These are phyloP conservation scores for Buphagus erythrorhynchus DNA, from an alignment of 2,797 vertebrate species.

Conservation along the genomic window DNA sequence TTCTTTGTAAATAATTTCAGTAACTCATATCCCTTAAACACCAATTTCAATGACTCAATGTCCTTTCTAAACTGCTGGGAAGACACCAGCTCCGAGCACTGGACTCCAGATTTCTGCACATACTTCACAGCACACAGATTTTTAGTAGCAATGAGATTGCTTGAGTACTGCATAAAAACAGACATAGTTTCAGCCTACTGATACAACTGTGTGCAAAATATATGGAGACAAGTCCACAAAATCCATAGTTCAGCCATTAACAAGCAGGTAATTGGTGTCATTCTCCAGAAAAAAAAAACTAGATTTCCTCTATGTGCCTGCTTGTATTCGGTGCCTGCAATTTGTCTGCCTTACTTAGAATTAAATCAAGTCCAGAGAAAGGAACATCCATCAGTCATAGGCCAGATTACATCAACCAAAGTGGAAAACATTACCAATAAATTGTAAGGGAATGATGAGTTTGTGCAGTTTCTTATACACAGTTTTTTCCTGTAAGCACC, in stretches of 20 bases:
- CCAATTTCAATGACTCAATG: fast-evolving
- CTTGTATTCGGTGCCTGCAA: background rate
- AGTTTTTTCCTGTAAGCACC: background rate
- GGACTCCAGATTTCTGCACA: background rate
- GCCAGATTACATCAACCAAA: background rate
- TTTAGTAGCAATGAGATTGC: background rate
- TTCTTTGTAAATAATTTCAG: background rate
- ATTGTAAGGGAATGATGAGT: background rate
- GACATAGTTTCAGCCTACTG: background rate
- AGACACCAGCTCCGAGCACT: background rate
- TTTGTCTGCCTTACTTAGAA: slow-evolving; percentile 6
- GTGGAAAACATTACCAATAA: background rate
- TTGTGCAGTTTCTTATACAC: background rate
- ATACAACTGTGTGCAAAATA: background rate
- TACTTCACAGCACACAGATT: background rate
- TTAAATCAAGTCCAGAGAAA: slow-evolving; percentile 21
- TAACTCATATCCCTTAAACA: background rate
- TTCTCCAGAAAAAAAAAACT: background rate
- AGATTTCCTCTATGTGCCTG: background rate
- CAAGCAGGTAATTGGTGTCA: background rate
- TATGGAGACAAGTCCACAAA: background rate
- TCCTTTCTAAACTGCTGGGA: background rate
- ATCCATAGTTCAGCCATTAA: background rate
- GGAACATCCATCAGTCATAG: background rate
- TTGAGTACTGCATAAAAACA: background rate